Percentiles rank a stretch among this genome's conserved stretches.
Evolutionary conservation across 2,797 vertebrate genomes (phyloP).

Genomic region (Vespertilio murinus): DNA sequence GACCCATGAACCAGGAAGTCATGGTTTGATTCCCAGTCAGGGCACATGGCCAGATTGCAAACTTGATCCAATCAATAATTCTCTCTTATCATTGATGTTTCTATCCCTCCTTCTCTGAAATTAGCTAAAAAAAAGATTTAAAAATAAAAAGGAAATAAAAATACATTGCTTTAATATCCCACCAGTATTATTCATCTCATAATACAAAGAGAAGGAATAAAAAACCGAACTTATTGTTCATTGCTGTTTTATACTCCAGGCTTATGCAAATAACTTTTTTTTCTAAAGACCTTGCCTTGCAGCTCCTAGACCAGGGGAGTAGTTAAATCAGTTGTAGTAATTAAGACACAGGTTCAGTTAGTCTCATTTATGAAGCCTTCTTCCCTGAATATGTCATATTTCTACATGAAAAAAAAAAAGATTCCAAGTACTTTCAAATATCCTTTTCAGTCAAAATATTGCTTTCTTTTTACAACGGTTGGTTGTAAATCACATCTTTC

Average conservation of each 20-base stretch:
- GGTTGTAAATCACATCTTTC: neutral
- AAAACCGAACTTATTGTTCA: neutral
- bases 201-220: neutral
- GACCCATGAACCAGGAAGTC: no score
- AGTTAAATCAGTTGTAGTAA: neutral
- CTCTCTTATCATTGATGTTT: no score
- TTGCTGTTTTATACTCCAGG: neutral
- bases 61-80: no score
- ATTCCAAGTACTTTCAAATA: neutral
- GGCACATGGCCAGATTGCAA: no score
- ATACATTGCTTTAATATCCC: neutral
- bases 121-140: no score
- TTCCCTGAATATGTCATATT: neutral
- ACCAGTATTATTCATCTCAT: neutral
- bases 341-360: neutral
- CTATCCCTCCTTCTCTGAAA: no score
- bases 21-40: no score
- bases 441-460: conserved; percentile 3
- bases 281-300: neutral
- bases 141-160: neutral
- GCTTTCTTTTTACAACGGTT: neutral
- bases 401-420: neutral
- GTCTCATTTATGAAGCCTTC: neutral
- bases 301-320: neutral
- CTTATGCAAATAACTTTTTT: neutral